Conservation (phyloP, 1,140 invertebrate species). For the Antheraea pernyi region DNA sequence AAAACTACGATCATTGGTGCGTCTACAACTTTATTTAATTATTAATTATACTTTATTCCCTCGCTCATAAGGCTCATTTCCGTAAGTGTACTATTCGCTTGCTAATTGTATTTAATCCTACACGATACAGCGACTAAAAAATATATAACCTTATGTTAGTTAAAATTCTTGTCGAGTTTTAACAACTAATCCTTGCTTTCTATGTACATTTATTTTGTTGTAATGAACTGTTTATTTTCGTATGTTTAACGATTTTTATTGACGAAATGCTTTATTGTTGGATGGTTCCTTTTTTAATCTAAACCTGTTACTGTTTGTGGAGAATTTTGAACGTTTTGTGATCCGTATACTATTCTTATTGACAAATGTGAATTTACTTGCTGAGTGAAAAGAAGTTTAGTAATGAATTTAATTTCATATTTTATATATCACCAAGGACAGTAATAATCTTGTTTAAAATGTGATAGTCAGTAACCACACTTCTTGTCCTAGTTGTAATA, state of each 20-base stretch:
- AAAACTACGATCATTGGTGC: slow-evolving; percentile 51
- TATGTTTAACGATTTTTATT: neutral
- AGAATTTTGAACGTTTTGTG: neutral
- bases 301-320: neutral
- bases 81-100: too few species aligned
- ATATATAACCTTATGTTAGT: slow-evolving; percentile 21
- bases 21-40: slow-evolving; percentile 31
- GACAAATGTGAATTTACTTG: neutral
- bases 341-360: neutral
- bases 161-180: slow-evolving; percentile 24
- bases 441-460: neutral
- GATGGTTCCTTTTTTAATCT: neutral
- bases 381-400: neutral
- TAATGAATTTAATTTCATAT: neutral
- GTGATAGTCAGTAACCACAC: neutral
- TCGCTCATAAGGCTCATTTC: too few species aligned
- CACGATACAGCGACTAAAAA: neutral
- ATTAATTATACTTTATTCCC: slow-evolving; percentile 25
- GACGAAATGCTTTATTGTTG: neutral
- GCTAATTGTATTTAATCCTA: neutral
- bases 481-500: neutral
- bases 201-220: neutral
- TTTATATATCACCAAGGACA: neutral
- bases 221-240: neutral
- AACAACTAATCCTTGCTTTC: slow-evolving; percentile 11